Evolutionary conservation across 2,113 vertebrate species (phyloP).

Genomic region (Sardina pilchardus): DNA sequence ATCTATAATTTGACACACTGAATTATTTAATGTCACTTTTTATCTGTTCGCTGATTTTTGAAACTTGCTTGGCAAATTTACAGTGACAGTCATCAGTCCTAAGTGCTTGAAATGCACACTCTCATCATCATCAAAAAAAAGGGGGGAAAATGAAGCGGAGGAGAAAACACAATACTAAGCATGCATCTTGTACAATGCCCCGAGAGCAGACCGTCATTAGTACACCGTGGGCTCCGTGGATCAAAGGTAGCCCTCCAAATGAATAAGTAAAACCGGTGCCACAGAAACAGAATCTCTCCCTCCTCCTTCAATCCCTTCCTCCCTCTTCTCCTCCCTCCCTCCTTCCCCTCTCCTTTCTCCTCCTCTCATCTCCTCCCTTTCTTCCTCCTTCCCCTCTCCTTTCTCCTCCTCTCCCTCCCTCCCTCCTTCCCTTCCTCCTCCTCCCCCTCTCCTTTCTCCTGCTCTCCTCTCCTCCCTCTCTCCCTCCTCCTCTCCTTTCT

Average conservation of each 20-base stretch:
- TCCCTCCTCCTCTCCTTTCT: background rate
- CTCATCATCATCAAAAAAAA: background rate
- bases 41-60: background rate
- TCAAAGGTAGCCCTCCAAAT: conserved; percentile 35
- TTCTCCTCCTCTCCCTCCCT: conserved; percentile 27
- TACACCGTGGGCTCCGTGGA: background rate
- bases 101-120: background rate
- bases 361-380: background rate
- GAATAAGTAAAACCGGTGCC: conserved; percentile 32
- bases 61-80: background rate
- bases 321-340: conserved; percentile 31
- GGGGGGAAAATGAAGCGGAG: background rate
- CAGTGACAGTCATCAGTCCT: background rate
- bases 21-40: background rate
- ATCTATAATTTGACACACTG: background rate
- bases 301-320: background rate
- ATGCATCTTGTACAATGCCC: background rate
- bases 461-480: conserved; percentile 25
- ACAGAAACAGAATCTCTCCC: conserved; percentile 4
- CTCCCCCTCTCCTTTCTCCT: background rate
- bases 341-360: conserved; percentile 41
- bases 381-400: conserved; percentile 46
- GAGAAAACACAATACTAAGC: background rate
- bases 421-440: conserved; percentile 28
- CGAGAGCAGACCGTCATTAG: background rate